Evolutionary conservation across 2,113 vertebrate species (phyloP), one percentile per base, ranked within the genome.

Genomic region (Atrichornis clamosus): DNA sequence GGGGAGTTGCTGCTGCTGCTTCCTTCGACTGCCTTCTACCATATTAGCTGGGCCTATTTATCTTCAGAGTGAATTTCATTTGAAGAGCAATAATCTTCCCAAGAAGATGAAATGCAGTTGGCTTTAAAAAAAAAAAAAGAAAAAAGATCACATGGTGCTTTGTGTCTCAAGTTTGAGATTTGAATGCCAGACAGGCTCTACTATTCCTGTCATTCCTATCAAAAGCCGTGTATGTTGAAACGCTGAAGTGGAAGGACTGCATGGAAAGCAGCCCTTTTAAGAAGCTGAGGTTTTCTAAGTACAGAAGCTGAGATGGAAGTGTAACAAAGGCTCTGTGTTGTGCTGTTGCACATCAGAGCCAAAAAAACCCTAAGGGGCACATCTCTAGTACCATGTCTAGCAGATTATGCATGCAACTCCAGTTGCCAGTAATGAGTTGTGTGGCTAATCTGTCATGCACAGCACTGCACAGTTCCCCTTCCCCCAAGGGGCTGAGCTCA

Each of bases 321-420:
- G 77, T 92, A 96, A 97, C 96, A 97, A 96, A 96, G 92, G 80
- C 90, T 93, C 95, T 90, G 96, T 94, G 93, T 95, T 96, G 79
- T 72, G 96, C 90, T 78, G 11, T 58, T 87, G 82, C 41, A 95
- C 83, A 92, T 93, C 92, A 89, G 96, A 96, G 96, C 95, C 95
- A 96, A 84, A 87, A 87, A 92, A 87, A 1, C 90, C 86, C 90
- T 94, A 87, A 93, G 95, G 96, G 94, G 90, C 89, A 92, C 90
- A 84, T 97, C 88, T 84, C 76, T 84, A 90, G 82, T 84, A 94
- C 93, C 93, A 94, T 49, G 96, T 94, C 95, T 95, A 93, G 95
- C 79, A 88, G 88, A 94, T 97, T 95, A 96, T 93, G 86, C 83
- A 96, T 96, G 96, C 93, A 96, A 92, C 92, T 93, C 85, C 24